A percentile compares a stretch with the other conserved stretches of the same genome.
Evolutionary conservation across 2,113 vertebrate genomes (phyloP).

Genomic region (Butorides virescens): DNA sequence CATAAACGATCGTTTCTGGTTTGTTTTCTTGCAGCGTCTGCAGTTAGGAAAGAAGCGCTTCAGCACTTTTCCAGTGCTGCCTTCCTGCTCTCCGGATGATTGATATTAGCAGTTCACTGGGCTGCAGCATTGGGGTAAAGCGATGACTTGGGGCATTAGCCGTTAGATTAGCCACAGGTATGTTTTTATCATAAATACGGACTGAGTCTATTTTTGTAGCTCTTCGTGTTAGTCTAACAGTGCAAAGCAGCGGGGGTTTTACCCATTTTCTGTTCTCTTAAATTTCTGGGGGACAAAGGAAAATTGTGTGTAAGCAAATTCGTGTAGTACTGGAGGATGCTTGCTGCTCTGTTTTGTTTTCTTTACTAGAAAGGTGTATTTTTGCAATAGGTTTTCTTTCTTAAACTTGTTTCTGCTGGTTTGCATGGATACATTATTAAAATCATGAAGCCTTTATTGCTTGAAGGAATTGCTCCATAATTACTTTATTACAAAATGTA

Average conservation of each 20-base stretch:
- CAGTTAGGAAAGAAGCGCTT: not conserved
- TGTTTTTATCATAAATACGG: not conserved
- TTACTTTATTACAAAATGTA: not conserved
- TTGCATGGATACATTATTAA: not conserved
- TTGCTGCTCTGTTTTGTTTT: rapidly evolving
- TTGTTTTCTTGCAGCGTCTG: not conserved
- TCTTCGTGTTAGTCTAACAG: not conserved
- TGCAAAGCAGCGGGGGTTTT: not conserved
- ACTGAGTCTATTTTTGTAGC: not conserved
- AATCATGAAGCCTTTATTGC: not conserved
- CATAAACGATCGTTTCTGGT: not conserved
- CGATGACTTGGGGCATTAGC: not conserved
- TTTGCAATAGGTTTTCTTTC: not conserved
- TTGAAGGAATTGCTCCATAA: not conserved
- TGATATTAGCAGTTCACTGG: not conserved
- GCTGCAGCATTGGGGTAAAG: not conserved
- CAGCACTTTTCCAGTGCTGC: not conserved
- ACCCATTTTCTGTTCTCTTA: not conserved
- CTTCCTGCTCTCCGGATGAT: not conserved
- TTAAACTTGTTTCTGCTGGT: not conserved
- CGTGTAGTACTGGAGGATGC: not conserved
- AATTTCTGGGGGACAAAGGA: not conserved
- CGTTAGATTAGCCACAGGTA: not conserved
- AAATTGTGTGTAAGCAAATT: not conserved
- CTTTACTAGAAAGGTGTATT: not conserved